These are phyloP conservation scores for Actinopyga echinites DNA, from an alignment of 53 echinoderm and acorn worm genomes.

Conservation along the genomic window DNA sequence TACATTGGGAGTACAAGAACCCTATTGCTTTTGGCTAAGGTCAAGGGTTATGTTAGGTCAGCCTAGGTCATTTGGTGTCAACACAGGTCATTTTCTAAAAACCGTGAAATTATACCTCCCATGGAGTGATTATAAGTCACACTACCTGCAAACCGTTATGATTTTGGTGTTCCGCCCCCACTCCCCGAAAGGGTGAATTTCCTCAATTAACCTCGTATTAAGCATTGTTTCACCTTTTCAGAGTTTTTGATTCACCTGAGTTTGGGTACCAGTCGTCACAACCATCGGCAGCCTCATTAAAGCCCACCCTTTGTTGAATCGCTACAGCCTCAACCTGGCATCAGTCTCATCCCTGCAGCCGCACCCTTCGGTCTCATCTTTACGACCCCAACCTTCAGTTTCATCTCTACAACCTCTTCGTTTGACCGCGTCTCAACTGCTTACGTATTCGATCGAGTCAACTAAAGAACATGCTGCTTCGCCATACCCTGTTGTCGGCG, in stretches of 20 bases:
- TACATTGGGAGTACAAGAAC: too few relatives aligned
- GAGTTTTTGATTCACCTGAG: neutral
- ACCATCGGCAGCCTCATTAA: neutral
- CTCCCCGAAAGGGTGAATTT: too few relatives aligned
- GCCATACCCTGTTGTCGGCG: neutral
- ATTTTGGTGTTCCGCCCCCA: too few relatives aligned
- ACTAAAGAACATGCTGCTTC: neutral
- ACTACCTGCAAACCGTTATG: too few relatives aligned
- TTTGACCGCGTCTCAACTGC: neutral
- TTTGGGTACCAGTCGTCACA: neutral
- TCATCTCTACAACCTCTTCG: neutral
- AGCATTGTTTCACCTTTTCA: neutral
- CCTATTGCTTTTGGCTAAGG: too few relatives aligned
- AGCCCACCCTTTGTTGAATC: neutral
- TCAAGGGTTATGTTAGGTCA: too few relatives aligned
- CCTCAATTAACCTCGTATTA: too few relatives aligned
- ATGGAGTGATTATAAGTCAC: too few relatives aligned
- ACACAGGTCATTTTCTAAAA: too few relatives aligned
- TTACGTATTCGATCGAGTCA: neutral
- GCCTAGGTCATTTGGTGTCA: too few relatives aligned
- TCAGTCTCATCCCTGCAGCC: neutral
- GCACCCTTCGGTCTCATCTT: neutral
- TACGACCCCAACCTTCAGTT: neutral
- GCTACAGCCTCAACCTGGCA: neutral
- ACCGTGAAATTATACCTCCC: too few relatives aligned